Evolutionary conservation across 1,140 invertebrate genomes (phyloP).

Genomic region (Drosophila nigromelanica): DNA sequence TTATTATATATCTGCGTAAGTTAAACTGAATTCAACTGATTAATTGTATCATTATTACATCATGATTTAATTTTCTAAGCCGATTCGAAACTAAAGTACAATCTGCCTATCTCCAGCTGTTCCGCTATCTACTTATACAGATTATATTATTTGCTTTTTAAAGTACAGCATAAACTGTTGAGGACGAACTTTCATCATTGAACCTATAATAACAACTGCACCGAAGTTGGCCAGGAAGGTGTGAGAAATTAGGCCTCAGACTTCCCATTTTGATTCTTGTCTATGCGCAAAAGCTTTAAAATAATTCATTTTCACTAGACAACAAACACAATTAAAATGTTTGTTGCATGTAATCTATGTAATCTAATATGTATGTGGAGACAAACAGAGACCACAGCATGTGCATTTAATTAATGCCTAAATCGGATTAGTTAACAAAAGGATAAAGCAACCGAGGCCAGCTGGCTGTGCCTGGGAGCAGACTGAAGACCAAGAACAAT

Average conservation of each 20-base stretch:
- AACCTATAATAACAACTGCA: neutral
- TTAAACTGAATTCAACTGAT: too few relatives aligned
- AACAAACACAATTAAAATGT: conserved; percentile 77
- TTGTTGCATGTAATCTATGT: conserved; percentile 77
- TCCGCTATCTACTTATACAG: too few relatives aligned
- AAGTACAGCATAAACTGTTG: too few relatives aligned
- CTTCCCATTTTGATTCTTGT: conserved; percentile 24
- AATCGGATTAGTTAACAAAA: conserved; percentile 74
- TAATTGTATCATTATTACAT: too few relatives aligned
- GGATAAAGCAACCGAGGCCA: conserved; percentile 21
- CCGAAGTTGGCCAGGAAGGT: too few relatives aligned
- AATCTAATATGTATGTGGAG: conserved; percentile 7
- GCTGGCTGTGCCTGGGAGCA: neutral
- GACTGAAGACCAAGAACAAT: neutral
- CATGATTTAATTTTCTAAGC: too few relatives aligned
- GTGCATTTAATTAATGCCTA: conserved; percentile 70
- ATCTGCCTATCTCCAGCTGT: too few relatives aligned
- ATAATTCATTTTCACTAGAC: conserved; percentile 74
- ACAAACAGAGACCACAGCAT: conserved; percentile 15
- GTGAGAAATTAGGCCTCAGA: neutral
- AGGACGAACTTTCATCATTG: too few relatives aligned
- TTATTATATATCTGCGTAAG: too few relatives aligned
- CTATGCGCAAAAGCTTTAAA: conserved; percentile 65
- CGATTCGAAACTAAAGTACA: too few relatives aligned
- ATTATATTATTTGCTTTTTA: too few relatives aligned